Evolutionary conservation across 2,797 vertebrate genomes (phyloP), one percentile per base, ranked within the genome.

Genomic region (Cryptoprocta ferox): DNA sequence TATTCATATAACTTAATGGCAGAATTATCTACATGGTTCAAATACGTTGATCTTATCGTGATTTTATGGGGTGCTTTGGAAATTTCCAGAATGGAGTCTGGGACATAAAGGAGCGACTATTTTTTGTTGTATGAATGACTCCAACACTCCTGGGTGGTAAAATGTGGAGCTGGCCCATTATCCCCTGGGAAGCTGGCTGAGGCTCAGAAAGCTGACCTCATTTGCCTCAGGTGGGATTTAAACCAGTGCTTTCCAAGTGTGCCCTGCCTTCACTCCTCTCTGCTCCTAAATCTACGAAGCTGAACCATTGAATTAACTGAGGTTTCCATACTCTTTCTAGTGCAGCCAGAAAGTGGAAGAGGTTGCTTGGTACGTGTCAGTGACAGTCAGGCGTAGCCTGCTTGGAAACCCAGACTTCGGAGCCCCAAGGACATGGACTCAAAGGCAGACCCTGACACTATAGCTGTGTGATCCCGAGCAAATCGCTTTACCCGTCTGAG

Each of bases 261-360:
- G 18, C 5, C 30, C 18, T 3, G 21, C 61, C 11, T 90, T 85
- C n/a, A 28, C 3, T 32, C 16, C 66, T 73, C 53, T 85, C 42
- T 32, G 19, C 18, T 24, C 68, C 2, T 2, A 53, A 65, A 21
- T 15, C 4, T 14, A 35, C 4, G 0, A 5, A 10, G 19, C 30
- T 35, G 42, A 84, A 32, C 65, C 50, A 0, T 4, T 5, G 26
- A 79, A 68, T 35, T 48, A n/a, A 12, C 61, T 76, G 28, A 56
- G 48, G 30, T 68, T 28, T 79, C 63, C 68, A 18, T 53, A 24
- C 35, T 45, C 66, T 45, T 79, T 76, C 63, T 16, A 6, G 19
- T 4, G 19, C 24, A 70, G 50, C 50, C 63, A 39, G n/a, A 35
- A 53, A n/a, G 66, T 3, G 39, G 19, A 68, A 79, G n/a, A 28